phyloP scores from a whole-genome alignment of 2,888 invertebrate genomes.

The Acronicta alni region DNA sequence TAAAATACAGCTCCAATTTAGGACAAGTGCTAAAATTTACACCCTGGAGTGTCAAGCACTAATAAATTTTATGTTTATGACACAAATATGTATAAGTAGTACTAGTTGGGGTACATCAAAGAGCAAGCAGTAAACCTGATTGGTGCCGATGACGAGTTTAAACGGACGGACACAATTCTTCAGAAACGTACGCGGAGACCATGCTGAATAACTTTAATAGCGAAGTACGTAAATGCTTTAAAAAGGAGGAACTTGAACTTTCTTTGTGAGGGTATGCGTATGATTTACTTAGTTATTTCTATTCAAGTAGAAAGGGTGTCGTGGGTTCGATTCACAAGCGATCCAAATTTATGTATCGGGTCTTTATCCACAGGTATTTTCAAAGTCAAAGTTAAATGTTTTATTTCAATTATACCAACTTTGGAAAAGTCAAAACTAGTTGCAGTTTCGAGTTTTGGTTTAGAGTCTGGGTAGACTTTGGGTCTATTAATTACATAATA shows the following conservation, averaged over 20 bases:
- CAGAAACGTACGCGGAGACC: conserved; percentile 9
- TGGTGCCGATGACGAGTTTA: conserved; percentile 37
- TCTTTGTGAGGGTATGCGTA: too few relatives aligned
- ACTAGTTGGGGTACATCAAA: conserved; percentile 43
- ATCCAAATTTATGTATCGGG: too few relatives aligned
- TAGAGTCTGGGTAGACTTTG: too few relatives aligned
- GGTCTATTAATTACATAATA: too few relatives aligned
- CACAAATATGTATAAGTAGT: conserved; percentile 26
- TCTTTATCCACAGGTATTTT: too few relatives aligned
- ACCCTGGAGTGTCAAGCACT: conserved; percentile 13
- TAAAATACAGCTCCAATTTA: conserved; percentile 25
- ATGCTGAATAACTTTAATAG: conserved; percentile 1
- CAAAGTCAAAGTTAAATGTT: too few relatives aligned
- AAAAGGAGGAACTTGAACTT: conserved; percentile 13
- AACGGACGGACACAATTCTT: conserved; percentile 15
- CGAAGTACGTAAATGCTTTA: neutral
- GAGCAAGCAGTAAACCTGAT: conserved; percentile 38
- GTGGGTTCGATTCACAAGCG: too few relatives aligned
- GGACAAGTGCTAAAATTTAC: conserved; percentile 39
- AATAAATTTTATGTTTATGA: conserved; percentile 49
- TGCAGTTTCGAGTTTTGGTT: too few relatives aligned
- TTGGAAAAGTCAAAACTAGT: too few relatives aligned
- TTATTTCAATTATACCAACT: too few relatives aligned
- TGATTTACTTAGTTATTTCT: too few relatives aligned
- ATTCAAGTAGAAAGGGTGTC: too few relatives aligned